Evolutionary conservation across 2,888 invertebrate genomes (phyloP), one percentile per base, ranked within the genome.

Genomic region (Atethmia centrago): DNA sequence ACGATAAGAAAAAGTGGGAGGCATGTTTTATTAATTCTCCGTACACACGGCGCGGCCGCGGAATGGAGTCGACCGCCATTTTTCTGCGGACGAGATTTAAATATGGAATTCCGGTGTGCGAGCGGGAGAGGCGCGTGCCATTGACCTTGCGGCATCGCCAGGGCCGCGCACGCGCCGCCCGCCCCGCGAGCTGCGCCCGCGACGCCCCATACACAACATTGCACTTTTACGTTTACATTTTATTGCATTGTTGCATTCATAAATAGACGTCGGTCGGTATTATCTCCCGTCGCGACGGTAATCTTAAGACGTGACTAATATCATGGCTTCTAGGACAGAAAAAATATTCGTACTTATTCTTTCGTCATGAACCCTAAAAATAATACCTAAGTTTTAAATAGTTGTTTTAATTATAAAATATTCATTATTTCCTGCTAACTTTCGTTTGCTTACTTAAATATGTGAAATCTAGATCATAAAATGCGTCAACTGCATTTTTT

Each of bases 21-120:
- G 93, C 93, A 94, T 95, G 94, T 95, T 95, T 96, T 96, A 96
- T 96, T 96, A 95, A 96, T 95, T 95, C 95, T 91, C 90, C 93
- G 94, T 95, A 95, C 93, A 94, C 92, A 93, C 92, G 92, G 90
- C 88, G 91, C 91, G 90, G 89, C 88, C 90, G 92, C 91, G 94
- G 95, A 95, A 95, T 95, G 95, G 91, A 95, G 93, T 91, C 92
- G 92, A 94, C 94, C 95, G 96, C 95, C 95, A 95, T 96, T 96
- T 96, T 96, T 96, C 95, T 96, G 95, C 96, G 95, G 96, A 95
- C 95, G 95, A 95, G 95, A 96, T 96, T 96, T 96, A 96, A 96
- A 96, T 96, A 96, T 96, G 96, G 96, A 95, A 96, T 96, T 95
- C 96, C 96, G 96, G 96, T 95, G 96, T 95, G 95, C 94, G 96